A percentile compares a stretch with the other conserved stretches of the same genome.
phyloP scores from a whole-genome alignment of 1,140 invertebrate genomes.

The Pogonomyrmex californicus region DNA sequence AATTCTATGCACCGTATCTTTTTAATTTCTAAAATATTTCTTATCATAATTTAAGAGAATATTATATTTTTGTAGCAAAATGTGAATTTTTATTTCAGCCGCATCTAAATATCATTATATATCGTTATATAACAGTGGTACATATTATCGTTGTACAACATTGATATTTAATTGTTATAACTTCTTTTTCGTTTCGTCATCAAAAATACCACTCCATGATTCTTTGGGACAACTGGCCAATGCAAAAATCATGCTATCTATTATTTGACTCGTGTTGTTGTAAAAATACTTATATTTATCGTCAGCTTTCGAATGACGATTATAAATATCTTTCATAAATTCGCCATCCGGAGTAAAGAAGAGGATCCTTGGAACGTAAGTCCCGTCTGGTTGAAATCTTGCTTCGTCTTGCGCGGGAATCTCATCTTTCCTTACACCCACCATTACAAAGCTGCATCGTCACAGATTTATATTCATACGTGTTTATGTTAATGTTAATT shows the following conservation, averaged over 20 bases:
- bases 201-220: not conserved
- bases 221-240: conserved; percentile 64
- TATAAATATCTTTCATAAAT: conserved; percentile 78
- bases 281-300: conserved; percentile 79
- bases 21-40: conserved; percentile 17
- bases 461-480: not conserved
- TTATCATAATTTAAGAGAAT: conserved; percentile 15
- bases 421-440: conserved; percentile 67
- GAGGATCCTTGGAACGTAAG: conserved; percentile 82
- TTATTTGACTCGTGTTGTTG: conserved; percentile 74
- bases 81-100: conserved; percentile 18
- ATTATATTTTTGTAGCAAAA: not conserved
- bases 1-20: not conserved
- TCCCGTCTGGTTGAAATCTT: conserved; percentile 80
- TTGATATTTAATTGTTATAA: not conserved
- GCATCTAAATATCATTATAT: not conserved
- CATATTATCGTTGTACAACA: not conserved
- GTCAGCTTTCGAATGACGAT: conserved; percentile 71
- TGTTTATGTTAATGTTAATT: not conserved
- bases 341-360: conserved; percentile 80
- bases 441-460: conserved; percentile 63
- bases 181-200: not conserved
- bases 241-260: conserved; percentile 80
- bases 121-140: not conserved
- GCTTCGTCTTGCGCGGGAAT: conserved; percentile 58